Evolutionary conservation across 2,797 vertebrate species (phyloP), one percentile per base, ranked within the genome.

Genomic region (Euphonia xanthogaster): DNA sequence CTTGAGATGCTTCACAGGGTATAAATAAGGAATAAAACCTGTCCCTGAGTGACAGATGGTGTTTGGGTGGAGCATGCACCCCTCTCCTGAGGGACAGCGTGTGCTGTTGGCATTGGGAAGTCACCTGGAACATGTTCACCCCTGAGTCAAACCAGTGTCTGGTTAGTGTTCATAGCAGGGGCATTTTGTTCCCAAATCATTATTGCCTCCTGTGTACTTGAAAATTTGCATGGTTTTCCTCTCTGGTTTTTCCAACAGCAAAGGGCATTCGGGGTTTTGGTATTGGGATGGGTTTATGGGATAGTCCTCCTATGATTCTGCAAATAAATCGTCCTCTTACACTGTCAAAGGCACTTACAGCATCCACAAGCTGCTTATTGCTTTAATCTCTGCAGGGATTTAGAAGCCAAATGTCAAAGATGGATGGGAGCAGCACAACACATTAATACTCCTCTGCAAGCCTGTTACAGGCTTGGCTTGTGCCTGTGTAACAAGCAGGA

Each of bases 291-390:
- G 20, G 79, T 85, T 95, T 61, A 10, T 25, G 45, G 35, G 57
- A 39, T 31, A 77, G 72, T 47, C 61, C 44, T 25, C 4, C 65
- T 39, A 12, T 6, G 61, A 10, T 51, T 62, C 78, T 91, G 66
- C 60, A 86, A 50, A 74, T 77, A 70, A 86, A 61, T 48, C 0
- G 0, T 71, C 78, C 92, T 65, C 53, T 71, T 67, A 57, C 58
- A 35, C 24, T 8, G 0, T 74, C 77, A 63, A n/a, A 80, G 68
- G 79, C 82, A 42, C 71, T 75, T 77, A 48, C 0, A 65, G 88
- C 88, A 40, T 16, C 72, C 81, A 5, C 76, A 94, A 96, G 91
- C 96, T 80, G 89, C 91, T 92, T 96, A 96, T 18, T 22, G 73
- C 82, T 90, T 76, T 95, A 88, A 96, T 93, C 89, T 81, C 61